Base-by-base conservation (phyloP, 2,888 invertebrate genomes). In the Cephus nigrinus region DNA sequence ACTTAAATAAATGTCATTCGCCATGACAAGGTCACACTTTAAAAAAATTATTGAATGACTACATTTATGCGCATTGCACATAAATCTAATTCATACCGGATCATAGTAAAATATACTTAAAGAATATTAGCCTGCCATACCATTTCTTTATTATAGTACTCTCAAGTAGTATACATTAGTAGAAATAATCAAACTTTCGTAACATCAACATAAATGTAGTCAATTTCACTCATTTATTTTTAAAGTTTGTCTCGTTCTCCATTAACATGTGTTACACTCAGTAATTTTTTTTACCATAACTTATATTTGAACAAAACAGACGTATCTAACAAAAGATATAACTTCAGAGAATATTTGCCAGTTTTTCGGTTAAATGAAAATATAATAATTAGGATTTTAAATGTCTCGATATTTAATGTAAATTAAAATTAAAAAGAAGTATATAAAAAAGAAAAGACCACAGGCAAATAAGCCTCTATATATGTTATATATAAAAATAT, bases 11-110 rank as follows among this genome's bases (percentile, higher is more conserved):
- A 55, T 55, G 23, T 23, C 23, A 23, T 23, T 2, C 23, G 55
- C 23, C 55, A 55, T 23, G 55, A 55, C 55, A 23, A 5, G 23
- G 23, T 55, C 12, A 12, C 15, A 5, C 12, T 74, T 9, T 15
- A 74, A 35, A 12, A 12, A 34, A 32, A 36, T n/a, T 33, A 36
- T 74, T n/a, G 15, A 76, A 74, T 75, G 68, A 31, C 12, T 77
- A 68, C 35, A 74, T 35, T 35, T 68, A n/a, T 69, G 74, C 40
- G 71, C 71, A 69, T 40, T 32, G 74, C 40, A 69, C 74, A 75
- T 55, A 77, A 77, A 68, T 75, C 71, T 75, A 23, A 55, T 55
- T 23, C 23, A 55, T 55, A 55, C 40, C 5, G 15, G 15, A 40
- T 23, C 23, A 55, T 55, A 23, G 55, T 23, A 55, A 23, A 55